These are phyloP conservation scores for Athrips mouffetella DNA, from an alignment of 2,888 invertebrate genomes.

Conservation along the genomic window DNA sequence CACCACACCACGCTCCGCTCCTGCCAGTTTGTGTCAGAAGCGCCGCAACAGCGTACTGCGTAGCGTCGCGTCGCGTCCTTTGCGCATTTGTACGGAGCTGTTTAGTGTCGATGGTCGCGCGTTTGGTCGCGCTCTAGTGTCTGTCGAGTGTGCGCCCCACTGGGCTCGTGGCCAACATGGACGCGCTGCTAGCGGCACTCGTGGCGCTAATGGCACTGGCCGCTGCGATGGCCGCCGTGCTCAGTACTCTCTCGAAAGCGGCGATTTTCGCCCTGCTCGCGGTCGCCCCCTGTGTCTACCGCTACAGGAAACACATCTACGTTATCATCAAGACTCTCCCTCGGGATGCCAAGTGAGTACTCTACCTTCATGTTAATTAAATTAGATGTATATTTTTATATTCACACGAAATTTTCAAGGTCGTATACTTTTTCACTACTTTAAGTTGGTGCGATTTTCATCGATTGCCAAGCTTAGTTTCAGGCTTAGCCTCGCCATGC, in stretches of 20 bases:
- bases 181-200: slow-evolving; percentile 73
- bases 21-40: slow-evolving; percentile 28
- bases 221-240: slow-evolving; percentile 76
- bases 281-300: slow-evolving; percentile 74
- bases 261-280: slow-evolving; percentile 83
- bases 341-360: slow-evolving; percentile 82
- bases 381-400: slow-evolving; percentile 8
- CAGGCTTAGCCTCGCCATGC: not conserved
- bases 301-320: slow-evolving; percentile 77
- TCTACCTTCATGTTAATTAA: not conserved
- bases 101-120: slow-evolving; percentile 45
- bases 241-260: slow-evolving; percentile 82
- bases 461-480: slow-evolving; percentile 4
- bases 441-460: not conserved
- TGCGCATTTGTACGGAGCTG: slow-evolving; percentile 43
- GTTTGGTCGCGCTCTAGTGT: slow-evolving; percentile 39
- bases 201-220: slow-evolving; percentile 74
- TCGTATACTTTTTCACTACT: not conserved
- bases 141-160: slow-evolving; percentile 52
- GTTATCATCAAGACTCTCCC: slow-evolving; percentile 82
- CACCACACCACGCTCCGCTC: slow-evolving; percentile 21
- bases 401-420: not conserved
- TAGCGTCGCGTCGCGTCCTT: slow-evolving; percentile 20
- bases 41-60: slow-evolving; percentile 29
- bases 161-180: slow-evolving; percentile 73